phyloP scores from a whole-genome alignment of 2,797 vertebrate species.

The Perodicticus potto region DNA sequence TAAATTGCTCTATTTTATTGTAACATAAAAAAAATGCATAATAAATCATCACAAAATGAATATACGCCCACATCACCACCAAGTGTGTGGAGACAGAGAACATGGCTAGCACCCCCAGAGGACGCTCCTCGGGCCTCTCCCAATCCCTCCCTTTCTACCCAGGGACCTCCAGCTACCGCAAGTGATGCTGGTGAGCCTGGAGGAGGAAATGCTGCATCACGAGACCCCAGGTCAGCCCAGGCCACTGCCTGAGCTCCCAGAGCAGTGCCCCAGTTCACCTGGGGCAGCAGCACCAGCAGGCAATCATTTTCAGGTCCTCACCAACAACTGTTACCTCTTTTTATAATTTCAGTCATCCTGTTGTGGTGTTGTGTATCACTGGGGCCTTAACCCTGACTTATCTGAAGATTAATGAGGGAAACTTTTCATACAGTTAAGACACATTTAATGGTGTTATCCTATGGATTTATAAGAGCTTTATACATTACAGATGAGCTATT shows the following conservation, averaged over 20 bases:
- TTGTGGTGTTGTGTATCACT: background rate
- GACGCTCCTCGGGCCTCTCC: background rate
- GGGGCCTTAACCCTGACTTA: background rate
- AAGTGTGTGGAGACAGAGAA: background rate
- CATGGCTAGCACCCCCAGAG: too few species aligned
- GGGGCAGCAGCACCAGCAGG: too few species aligned
- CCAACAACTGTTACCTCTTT: background rate
- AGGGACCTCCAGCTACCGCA: background rate
- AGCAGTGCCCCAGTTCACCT: background rate
- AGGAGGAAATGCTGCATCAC: background rate
- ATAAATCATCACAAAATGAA: background rate
- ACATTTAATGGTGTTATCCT: background rate
- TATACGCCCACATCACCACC: background rate
- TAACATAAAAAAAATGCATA: background rate
- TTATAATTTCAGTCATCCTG: background rate
- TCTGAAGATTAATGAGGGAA: background rate
- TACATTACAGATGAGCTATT: background rate
- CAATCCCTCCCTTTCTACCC: background rate
- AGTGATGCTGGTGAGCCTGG: background rate
- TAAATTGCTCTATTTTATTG: background rate
- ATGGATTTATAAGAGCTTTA: background rate
- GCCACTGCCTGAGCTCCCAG: background rate
- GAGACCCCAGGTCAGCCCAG: background rate
- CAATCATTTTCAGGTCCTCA: background rate
- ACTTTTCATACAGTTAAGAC: background rate